Evolutionary conservation across 2,113 vertebrate species (phyloP), one percentile per base, ranked within the genome.

Genomic region (Spilogale gracilis): DNA sequence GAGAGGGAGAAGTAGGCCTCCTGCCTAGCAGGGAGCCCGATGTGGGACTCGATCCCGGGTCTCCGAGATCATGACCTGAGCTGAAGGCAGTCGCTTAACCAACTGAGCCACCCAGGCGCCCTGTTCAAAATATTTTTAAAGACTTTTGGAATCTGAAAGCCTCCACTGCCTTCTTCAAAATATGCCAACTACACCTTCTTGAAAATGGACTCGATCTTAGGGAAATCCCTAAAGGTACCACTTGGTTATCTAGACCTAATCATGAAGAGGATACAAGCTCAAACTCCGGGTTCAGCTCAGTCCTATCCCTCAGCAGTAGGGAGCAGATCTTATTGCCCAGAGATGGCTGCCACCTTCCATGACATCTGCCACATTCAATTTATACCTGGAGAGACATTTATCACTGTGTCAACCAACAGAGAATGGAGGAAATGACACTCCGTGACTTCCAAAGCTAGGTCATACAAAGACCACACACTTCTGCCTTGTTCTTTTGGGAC

Each of bases 91-190:
- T 38, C 38, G 38, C 38, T 38, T 38, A 38, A 38, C 38, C 38
- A 38, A 38, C 38, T 38, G 38, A 38, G 38, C 38, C 38, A 38
- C 38, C 38, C 38, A 38, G 38, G 38, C 38, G 38, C 38, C 38
- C 38, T 87, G 10, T 94, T 93, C 14, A 90, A 89, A 97, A 87
- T 74, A 96, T 69, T 96, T 38, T 73, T 23, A 52, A 86, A 85
- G 96, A 85, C 17, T 54, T 86, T n/a, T 56, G 56, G 25, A 20
- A 74, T 83, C 60, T 86, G 50, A 52, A 95, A 86, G 13, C 18
- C 8, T 79, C 69, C 4, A 74, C 32, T 45, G 9, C 6, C n/a
- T 81, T 90, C 10, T 94, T 89, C 63, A 54, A 14, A 48, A 43
- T 38, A 54, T 6, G 43, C 83, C 23, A 52, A 23, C 58, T n/a